Evolutionary conservation across 1,140 invertebrate species (phyloP), one percentile per base, ranked within the genome.

Genomic region (Apis cerana): DNA sequence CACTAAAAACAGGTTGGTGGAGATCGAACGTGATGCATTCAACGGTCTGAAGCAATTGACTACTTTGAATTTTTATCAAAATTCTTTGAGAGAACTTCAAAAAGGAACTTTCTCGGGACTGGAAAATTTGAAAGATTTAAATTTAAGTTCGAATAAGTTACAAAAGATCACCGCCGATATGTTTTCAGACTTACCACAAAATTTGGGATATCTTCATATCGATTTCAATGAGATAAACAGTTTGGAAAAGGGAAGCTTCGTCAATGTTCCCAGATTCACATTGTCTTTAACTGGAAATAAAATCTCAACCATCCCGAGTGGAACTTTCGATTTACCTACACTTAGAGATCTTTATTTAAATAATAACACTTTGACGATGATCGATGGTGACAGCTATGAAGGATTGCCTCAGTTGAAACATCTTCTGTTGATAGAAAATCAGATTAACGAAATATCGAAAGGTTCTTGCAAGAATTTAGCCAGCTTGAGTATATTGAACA

Each of bases 371-470:
- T 69, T 91, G 80, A 85, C 74, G 13, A 85, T 74, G 2, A 80
- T 91, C 12, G 87, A 91, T 9, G 87, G 86, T 7, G 87, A 90
- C 27, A 79, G 84, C 48, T 91, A 87, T 23, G 84, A 89, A 48
- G 85, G 85, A 7, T 19, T 91, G 27, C 75, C 68, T 1, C 75
- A 79, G 11, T 27, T 90, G 17, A 85, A 78, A 43, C 80, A 74
- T 2, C 87, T 92, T 12, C 86, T 72, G 74, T 69, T 91, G 0
- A 84, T 79, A 1, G 82, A 82, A 3, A 91, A 91, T 69, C 61
- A 64, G 21, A 90, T 91, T 21, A 68, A 15, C 0, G 83, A 61
- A 12, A 90, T 91, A 52, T 58, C 64, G 0, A 90, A 86, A 19
- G 89, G 86, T 2, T 85, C 89, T 13, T 87, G 87, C 19, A 85